phyloP scores from a whole-genome alignment of 2,888 invertebrate genomes.

The Acanthoscelides obtectus region DNA sequence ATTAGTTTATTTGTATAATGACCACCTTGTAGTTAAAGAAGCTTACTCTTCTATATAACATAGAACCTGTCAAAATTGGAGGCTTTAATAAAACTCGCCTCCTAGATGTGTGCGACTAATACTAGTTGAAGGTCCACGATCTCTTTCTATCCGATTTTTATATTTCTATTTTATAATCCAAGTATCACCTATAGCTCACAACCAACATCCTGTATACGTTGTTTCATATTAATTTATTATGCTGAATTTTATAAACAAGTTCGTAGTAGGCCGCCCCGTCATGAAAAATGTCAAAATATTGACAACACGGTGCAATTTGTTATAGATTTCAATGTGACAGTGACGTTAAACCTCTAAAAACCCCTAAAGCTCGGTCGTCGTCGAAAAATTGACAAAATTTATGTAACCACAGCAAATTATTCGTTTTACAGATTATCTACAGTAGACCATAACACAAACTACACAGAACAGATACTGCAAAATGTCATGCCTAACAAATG shows the following conservation, averaged over 20 bases:
- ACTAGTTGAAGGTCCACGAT: too few species aligned
- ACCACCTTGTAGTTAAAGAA: too few species aligned
- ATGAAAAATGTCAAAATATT: background rate
- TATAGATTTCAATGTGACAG: background rate
- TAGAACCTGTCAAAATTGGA: too few species aligned
- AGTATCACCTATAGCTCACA: too few species aligned
- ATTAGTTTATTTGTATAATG: too few species aligned
- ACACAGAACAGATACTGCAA: background rate
- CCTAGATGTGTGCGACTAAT: too few species aligned
- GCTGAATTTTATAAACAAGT: background rate
- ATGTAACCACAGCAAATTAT: background rate
- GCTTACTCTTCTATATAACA: too few species aligned
- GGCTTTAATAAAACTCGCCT: too few species aligned
- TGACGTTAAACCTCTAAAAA: background rate
- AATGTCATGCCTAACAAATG: slow-evolving; percentile 21
- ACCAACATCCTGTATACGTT: too few species aligned
- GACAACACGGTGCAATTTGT: background rate
- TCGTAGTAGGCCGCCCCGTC: background rate
- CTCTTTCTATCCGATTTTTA: too few species aligned
- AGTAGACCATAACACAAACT: background rate
- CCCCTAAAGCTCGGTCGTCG: background rate
- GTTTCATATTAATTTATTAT: too few species aligned
- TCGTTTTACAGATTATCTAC: background rate
- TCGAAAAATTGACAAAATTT: background rate
- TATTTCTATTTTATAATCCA: too few species aligned